Evolutionary conservation across 1,140 invertebrate species (phyloP).

Genomic region (Bombus affinis): DNA sequence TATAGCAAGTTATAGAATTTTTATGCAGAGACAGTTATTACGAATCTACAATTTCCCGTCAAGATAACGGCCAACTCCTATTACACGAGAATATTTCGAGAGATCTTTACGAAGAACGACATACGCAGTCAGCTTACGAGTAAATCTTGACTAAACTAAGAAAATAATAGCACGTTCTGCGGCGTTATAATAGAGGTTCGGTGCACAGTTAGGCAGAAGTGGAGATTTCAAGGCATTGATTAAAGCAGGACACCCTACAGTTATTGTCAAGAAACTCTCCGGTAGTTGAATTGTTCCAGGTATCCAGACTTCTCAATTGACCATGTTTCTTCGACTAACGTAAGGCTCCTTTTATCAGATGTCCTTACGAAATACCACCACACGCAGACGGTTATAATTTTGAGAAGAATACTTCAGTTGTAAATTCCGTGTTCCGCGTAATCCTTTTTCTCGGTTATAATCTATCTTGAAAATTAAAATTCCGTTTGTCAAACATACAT

Average conservation of each 20-base stretch:
- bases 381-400: background rate
- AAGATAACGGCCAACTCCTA: accelerated
- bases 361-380: background rate
- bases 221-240: conserved; percentile 13
- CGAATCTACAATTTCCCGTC: no score
- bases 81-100: no score
- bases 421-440: no score
- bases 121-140: no score
- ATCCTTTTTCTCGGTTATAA: no score
- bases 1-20: background rate
- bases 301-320: conserved; percentile 5
- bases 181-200: background rate
- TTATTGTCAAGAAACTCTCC: conserved; percentile 15
- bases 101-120: background rate
- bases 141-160: background rate
- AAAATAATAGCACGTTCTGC: conserved; percentile 1
- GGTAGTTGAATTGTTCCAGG: background rate
- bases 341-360: background rate
- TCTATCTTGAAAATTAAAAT: no score
- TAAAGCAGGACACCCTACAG: background rate
- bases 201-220: background rate
- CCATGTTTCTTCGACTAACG: background rate
- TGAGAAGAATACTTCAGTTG: background rate
- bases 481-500: no score
- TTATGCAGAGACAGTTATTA: background rate